Base-by-base conservation (phyloP, 1,140 invertebrate genomes). In the Pachypeltis micranthus region DNA sequence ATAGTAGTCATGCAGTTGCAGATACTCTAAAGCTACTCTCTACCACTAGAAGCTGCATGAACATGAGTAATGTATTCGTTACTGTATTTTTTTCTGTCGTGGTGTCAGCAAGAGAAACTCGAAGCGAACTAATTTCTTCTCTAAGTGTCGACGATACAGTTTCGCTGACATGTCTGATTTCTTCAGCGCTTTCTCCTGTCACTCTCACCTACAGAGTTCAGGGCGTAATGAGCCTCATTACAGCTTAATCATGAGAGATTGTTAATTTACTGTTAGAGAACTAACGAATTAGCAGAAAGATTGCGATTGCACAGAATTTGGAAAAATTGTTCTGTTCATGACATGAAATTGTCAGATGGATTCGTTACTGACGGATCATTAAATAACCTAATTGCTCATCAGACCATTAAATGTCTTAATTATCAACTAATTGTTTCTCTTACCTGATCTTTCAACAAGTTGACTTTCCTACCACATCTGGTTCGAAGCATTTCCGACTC, bases 401-500 rank as follows among this genome's bases (percentile, higher is more conserved):
- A n/a, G n/a, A n/a, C n/a, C n/a, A n/a, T n/a, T n/a, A n/a, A n/a
- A n/a, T n/a, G n/a, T n/a, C n/a, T n/a, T n/a, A 24, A 29, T 59
- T 7, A 60, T 3, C 59, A 7, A 27, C n/a, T 2, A 59, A 12
- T 26, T n/a, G n/a, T n/a, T n/a, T n/a, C n/a, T n/a, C 44, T 65
- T 67, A 71, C 70, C 74, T 85, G 83, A 66, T 85, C 86, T 72
- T 87, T 88, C 44, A 87, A 69, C 24, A 87, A 73, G 57, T 79
- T 80, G 0, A 88, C 79, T 73, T 88, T 88, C 44, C 84, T 77
- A 65, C 81, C 83, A 70, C 85, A 87, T 51, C 84, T 79, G 2
- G 81, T 82, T 29, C 85, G 76, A 10, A 87, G 67, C 67, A 86
- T 76, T 72, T 90, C 87, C 24, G 83, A 83, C 68, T 88, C 86